phyloP scores from a whole-genome alignment of 2,888 invertebrate species.

The Cybosia mesomella region DNA sequence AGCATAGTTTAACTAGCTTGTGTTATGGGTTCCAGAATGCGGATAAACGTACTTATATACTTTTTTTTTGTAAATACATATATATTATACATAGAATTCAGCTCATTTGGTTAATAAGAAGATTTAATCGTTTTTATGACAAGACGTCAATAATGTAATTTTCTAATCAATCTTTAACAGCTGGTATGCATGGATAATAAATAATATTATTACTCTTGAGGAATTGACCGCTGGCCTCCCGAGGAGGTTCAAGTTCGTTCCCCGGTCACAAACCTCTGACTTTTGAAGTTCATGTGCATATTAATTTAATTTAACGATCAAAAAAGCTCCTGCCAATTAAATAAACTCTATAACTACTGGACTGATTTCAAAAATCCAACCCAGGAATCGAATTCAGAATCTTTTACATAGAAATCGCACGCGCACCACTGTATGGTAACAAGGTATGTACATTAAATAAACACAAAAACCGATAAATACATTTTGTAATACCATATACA shows the following conservation, averaged over 20 bases:
- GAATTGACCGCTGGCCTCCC: background rate
- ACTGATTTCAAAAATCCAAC: background rate
- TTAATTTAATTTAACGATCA: background rate
- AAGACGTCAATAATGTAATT: background rate
- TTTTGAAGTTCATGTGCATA: background rate
- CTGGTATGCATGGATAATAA: background rate
- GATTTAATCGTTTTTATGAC: background rate
- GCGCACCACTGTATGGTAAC: background rate
- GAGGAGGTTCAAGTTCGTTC: background rate
- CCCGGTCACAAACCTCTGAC: slow-evolving; percentile 4
- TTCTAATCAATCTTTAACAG: slow-evolving; percentile 1
- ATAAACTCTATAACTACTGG: too few relatives aligned
- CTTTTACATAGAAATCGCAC: background rate
- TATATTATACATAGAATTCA: too few relatives aligned
- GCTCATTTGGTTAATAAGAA: background rate
- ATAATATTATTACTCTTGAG: background rate
- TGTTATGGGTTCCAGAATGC: too few relatives aligned
- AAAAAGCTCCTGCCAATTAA: background rate
- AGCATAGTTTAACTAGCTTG: too few relatives aligned
- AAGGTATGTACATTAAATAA: background rate
- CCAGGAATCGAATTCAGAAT: background rate
- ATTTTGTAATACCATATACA: background rate
- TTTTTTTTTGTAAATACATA: too few relatives aligned
- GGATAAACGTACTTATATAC: too few relatives aligned
- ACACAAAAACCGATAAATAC: background rate